These are phyloP conservation scores for Epistrophella euchroma DNA, from an alignment of 2,888 invertebrate genomes.

Conservation along the genomic window DNA sequence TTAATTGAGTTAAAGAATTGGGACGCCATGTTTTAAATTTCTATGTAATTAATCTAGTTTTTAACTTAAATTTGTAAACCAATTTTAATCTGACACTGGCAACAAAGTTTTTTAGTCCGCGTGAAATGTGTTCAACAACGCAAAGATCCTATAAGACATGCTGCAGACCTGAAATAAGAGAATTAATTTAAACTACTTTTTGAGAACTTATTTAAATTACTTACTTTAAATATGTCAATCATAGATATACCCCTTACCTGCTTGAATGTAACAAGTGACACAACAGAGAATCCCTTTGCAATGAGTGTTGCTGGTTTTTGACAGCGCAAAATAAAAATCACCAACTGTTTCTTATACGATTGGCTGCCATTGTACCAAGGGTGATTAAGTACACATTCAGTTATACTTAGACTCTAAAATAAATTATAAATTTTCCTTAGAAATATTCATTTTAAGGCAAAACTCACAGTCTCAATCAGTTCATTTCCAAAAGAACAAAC, in stretches of 20 bases:
- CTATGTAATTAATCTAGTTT: too few relatives aligned
- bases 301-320: conserved; percentile 77
- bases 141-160: conserved; percentile 77
- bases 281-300: conserved; percentile 78
- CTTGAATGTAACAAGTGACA: conserved; percentile 78
- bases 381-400: conserved; percentile 77
- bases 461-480: conserved; percentile 71
- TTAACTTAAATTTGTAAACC: too few relatives aligned
- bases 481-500: conserved; percentile 77
- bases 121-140: conserved; percentile 72
- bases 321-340: conserved; percentile 78
- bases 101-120: not conserved
- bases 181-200: not conserved
- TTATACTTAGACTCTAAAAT: conserved; percentile 77
- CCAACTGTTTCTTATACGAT: conserved; percentile 78
- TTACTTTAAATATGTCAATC: too few relatives aligned
- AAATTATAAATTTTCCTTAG: too few relatives aligned
- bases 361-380: conserved; percentile 78
- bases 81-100: too few relatives aligned
- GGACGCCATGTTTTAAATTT: too few relatives aligned
- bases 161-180: conserved; percentile 77
- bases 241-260: too few relatives aligned
- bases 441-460: not conserved
- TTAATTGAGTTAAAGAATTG: too few relatives aligned
- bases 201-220: not conserved